These are phyloP conservation scores for Pseudochirops corinnae DNA, from an alignment of 2,797 vertebrate species.

Conservation along the genomic window DNA sequence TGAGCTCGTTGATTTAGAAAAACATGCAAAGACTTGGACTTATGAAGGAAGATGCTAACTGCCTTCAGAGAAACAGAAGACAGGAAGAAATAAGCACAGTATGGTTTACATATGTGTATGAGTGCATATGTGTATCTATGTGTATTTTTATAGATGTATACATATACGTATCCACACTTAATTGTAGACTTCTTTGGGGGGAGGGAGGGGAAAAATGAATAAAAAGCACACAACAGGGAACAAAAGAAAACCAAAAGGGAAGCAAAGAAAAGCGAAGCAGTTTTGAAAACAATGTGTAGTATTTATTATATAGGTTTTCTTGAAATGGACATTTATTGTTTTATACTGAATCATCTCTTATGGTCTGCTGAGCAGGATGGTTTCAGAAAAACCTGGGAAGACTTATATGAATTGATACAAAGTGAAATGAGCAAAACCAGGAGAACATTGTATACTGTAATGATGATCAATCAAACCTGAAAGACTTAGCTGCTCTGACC, in stretches of 20 bases:
- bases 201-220: not conserved
- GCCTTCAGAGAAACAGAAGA: not conserved
- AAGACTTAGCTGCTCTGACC: not conserved
- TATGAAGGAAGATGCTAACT: not conserved
- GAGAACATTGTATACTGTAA: not conserved
- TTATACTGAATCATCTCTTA: not conserved
- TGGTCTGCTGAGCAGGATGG: not conserved
- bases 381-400: not conserved
- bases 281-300: not conserved
- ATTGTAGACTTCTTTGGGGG: too few relatives aligned
- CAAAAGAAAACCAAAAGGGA: not conserved
- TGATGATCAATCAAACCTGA: not conserved
- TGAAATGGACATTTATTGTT: not conserved
- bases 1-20: not conserved
- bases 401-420: not conserved
- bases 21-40: not conserved
- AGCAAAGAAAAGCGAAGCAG: not conserved
- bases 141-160: not conserved
- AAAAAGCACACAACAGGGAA: not conserved
- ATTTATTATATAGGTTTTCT: not conserved
- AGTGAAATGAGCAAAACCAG: not conserved
- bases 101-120: not conserved
- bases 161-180: too few relatives aligned
- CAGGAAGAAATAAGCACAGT: not conserved
- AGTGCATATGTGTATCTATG: not conserved